Percentiles rank a stretch among this genome's conserved stretches.
These are phyloP conservation scores for Papilio polyxenes DNA, from an alignment of 1,140 invertebrate species.

Conservation along the genomic window DNA sequence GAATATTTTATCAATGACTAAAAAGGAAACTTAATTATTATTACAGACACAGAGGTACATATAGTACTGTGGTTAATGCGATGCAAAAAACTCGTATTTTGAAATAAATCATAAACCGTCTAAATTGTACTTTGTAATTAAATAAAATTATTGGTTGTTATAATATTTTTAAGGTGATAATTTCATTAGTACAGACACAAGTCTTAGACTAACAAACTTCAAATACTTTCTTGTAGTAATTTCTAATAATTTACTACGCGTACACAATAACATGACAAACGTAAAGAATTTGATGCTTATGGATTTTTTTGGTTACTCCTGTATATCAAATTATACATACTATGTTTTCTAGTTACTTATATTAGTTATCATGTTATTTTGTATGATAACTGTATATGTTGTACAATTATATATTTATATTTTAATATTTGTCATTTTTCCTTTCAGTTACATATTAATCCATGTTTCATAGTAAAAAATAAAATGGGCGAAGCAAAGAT, in stretches of 20 bases:
- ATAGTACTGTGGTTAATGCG: background rate
- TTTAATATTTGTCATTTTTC: slow-evolving; percentile 13
- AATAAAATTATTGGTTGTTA: background rate
- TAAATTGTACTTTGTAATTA: background rate
- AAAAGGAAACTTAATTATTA: background rate
- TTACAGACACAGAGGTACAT: background rate
- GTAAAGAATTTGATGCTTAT: background rate
- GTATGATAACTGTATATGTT: too few relatives aligned
- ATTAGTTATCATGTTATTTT: background rate
- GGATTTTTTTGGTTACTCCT: too few relatives aligned
- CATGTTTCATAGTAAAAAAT: slow-evolving; percentile 63
- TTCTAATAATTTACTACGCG: background rate
- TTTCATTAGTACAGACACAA: background rate
- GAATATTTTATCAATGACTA: slow-evolving; percentile 13
- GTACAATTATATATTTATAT: too few relatives aligned
- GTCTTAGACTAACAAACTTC: background rate
- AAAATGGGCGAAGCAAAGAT: slow-evolving; percentile 49
- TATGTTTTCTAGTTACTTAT: background rate
- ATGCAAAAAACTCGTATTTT: background rate
- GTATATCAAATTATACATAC: background rate
- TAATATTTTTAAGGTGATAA: background rate
- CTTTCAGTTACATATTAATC: slow-evolving; percentile 69
- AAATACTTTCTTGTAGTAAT: background rate
- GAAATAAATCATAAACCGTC: background rate
- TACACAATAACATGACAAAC: background rate